Percentiles rank a stretch among this genome's conserved stretches.
Conservation (phyloP, 1,140 invertebrate genomes). For the Bombus ignitus region DNA sequence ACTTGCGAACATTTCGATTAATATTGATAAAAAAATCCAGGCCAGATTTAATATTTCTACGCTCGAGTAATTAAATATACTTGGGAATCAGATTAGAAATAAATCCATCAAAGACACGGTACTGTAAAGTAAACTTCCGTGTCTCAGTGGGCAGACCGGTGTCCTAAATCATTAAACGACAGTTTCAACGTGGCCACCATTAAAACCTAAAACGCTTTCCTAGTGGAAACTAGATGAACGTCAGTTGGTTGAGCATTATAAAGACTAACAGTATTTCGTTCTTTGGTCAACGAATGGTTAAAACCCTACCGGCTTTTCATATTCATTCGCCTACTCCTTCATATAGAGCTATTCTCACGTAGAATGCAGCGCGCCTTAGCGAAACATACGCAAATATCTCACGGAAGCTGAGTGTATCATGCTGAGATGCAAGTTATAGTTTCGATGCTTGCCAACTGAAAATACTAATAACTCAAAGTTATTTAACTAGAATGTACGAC, state of each 20-base stretch:
- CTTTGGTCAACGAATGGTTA: neutral
- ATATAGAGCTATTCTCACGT: neutral
- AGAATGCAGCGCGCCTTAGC: neutral
- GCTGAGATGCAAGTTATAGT: neutral
- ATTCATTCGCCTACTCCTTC: neutral
- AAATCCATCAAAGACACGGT: neutral
- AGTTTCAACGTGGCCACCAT: neutral
- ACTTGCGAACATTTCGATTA: too few species aligned
- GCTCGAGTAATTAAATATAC: neutral
- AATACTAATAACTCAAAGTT: neutral
- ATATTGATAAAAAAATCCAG: too few species aligned
- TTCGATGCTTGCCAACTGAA: neutral
- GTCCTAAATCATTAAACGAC: neutral
- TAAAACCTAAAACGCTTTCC: neutral
- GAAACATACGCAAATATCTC: neutral
- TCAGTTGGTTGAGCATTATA: slow-evolving; percentile 3
- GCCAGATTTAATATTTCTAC: too few species aligned
- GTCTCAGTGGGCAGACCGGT: neutral
- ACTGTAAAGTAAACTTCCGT: neutral
- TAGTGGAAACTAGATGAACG: neutral
- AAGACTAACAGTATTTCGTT: slow-evolving; percentile 6
- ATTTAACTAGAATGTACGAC: neutral
- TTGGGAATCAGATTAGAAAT: neutral
- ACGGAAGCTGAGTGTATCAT: neutral
- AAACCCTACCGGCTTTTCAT: neutral